These are phyloP conservation scores for Barnardius zonarius DNA, from an alignment of 2,113 vertebrate genomes.

Conservation along the genomic window DNA sequence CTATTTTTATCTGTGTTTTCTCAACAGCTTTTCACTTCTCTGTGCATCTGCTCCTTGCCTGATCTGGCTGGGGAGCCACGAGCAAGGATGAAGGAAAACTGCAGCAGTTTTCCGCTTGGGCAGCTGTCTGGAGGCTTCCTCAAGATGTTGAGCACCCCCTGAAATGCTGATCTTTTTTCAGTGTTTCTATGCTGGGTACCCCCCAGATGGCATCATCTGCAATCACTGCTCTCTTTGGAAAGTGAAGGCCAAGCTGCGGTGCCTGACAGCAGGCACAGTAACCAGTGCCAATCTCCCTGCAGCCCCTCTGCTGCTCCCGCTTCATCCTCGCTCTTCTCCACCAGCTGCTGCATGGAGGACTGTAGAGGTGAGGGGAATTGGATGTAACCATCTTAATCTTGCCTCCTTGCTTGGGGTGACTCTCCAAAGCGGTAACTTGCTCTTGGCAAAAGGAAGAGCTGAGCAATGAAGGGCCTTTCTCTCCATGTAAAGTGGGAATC, in stretches of 20 bases:
- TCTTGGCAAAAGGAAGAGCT: background rate
- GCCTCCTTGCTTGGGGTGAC: background rate
- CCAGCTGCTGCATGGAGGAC: background rate
- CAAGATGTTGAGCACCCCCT: background rate
- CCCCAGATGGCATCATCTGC: background rate
- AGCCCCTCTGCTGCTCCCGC: background rate
- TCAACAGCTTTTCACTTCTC: background rate
- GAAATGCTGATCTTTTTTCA: background rate
- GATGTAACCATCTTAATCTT: background rate
- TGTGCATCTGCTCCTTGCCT: background rate
- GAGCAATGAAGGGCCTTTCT: background rate
- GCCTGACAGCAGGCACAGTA: background rate
- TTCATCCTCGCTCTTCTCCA: background rate
- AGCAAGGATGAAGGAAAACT: background rate
- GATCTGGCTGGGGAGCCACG: background rate
- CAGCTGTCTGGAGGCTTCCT: background rate
- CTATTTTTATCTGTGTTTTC: conserved; percentile 12
- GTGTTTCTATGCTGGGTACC: background rate
- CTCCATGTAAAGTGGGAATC: background rate
- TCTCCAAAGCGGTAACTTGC: background rate
- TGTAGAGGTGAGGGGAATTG: background rate
- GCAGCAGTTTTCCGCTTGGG: background rate
- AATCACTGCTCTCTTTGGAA: background rate
- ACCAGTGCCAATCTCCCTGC: background rate
- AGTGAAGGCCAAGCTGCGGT: background rate